These are phyloP conservation scores for Scytalopus superciliaris DNA, from an alignment of 2,113 vertebrate genomes.

Conservation along the genomic window DNA sequence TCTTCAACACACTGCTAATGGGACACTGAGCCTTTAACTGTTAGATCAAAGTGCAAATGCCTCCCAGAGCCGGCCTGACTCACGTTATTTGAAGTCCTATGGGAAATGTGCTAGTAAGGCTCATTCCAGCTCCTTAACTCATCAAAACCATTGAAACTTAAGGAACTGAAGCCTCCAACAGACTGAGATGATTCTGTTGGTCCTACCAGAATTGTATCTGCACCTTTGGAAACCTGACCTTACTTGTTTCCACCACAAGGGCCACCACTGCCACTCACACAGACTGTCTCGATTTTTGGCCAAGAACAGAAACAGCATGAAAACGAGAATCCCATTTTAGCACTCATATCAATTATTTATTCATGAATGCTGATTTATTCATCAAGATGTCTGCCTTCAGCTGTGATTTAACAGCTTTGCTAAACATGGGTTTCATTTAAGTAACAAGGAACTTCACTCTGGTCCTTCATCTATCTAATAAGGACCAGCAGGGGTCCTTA, in stretches of 20 bases:
- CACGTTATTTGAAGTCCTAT: background rate
- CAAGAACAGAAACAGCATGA: background rate
- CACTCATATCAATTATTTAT: conserved; percentile 43
- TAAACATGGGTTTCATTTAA: conserved; percentile 52
- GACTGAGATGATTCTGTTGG: background rate
- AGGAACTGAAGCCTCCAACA: background rate
- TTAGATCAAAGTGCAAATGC: conserved; percentile 36
- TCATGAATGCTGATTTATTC: conserved; percentile 37
- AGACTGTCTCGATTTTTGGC: background rate
- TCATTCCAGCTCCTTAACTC: conserved; percentile 16
- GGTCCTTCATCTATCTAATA: conserved; percentile 47
- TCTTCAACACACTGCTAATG: background rate
- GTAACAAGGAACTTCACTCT: conserved; percentile 38
- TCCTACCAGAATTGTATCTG: background rate
- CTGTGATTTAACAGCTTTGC: conserved; percentile 53
- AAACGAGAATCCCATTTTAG: conserved; percentile 14
- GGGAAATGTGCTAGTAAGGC: background rate
- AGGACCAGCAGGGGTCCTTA: conserved; percentile 56
- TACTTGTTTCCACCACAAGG: background rate
- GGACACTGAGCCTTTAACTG: conserved; percentile 10
- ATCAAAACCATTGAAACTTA: background rate
- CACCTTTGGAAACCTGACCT: background rate
- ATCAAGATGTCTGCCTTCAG: conserved; percentile 31
- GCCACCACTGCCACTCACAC: background rate
- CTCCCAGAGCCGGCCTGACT: conserved; percentile 3